Evolutionary conservation across 2,888 invertebrate species (phyloP).

Genomic region (Eristalis intricaria): DNA sequence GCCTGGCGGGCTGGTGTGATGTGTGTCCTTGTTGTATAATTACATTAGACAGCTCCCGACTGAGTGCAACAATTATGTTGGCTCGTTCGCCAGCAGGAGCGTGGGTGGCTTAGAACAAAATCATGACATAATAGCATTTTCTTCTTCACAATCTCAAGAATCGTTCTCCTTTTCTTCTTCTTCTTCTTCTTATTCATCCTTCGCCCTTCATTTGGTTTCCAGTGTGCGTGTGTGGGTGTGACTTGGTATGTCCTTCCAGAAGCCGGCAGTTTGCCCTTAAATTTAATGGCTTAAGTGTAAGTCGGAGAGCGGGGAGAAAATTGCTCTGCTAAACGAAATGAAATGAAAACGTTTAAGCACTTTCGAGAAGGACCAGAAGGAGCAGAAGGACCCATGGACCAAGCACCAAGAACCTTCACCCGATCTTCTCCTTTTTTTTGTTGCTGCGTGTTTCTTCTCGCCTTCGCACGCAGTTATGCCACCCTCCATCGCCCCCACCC

Average conservation of each 20-base stretch:
- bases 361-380: slow-evolving; percentile 25
- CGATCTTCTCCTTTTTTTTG: background rate
- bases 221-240: background rate
- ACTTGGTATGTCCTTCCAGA: background rate
- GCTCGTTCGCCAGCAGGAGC: slow-evolving; percentile 6
- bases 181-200: slow-evolving; percentile 1
- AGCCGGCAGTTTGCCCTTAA: slow-evolving; percentile 36
- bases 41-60: slow-evolving; percentile 63
- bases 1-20: slow-evolving; percentile 33
- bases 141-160: slow-evolving; percentile 59
- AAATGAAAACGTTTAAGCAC: slow-evolving; percentile 62
- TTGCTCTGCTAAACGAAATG: slow-evolving; percentile 48
- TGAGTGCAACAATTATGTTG: slow-evolving; percentile 62
- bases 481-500: background rate
- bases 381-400: slow-evolving; percentile 7
- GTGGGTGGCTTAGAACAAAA: slow-evolving; percentile 50
- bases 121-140: slow-evolving; percentile 63
- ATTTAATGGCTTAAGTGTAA: slow-evolving; percentile 56
- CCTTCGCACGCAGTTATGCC: slow-evolving; percentile 31
- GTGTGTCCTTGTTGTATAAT: slow-evolving; percentile 68
- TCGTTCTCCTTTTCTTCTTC: slow-evolving; percentile 41
- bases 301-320: slow-evolving; percentile 17
- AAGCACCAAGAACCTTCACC: slow-evolving; percentile 32
- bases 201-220: background rate
- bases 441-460: background rate